Conservation (phyloP, 2,113 vertebrate species). For the Zosterops hypoxanthus region DNA sequence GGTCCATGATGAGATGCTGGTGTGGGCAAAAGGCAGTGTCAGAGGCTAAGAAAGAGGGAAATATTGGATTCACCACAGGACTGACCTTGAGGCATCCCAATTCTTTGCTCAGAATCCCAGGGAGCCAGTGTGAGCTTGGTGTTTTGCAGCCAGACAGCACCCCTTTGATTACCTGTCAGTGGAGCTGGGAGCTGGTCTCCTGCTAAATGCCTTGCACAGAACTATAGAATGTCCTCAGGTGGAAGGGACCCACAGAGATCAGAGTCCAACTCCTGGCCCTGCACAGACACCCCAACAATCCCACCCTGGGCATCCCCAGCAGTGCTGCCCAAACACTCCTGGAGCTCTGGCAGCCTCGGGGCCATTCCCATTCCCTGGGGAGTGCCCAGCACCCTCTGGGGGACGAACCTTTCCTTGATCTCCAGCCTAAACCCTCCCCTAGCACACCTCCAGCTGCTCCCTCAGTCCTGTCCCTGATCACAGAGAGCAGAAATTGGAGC, state of each 20-base stretch:
- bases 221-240: not conserved
- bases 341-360: not conserved
- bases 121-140: rapidly evolving
- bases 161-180: not conserved
- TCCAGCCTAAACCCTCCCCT: not conserved
- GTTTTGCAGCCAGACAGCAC: not conserved
- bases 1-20: not conserved
- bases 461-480: not conserved
- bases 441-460: not conserved
- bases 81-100: not conserved
- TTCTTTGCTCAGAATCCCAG: not conserved
- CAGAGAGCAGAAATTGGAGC: not conserved
- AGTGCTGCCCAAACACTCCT: not conserved
- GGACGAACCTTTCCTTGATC: not conserved
- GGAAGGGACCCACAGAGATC: not conserved
- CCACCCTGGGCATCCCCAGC: not conserved
- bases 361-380: not conserved
- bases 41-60: not conserved
- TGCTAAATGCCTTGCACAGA: not conserved
- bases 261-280: not conserved
- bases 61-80: rapidly evolving
- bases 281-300: not conserved
- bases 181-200: not conserved
- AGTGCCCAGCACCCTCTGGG: not conserved
- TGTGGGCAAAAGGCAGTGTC: not conserved